Evolutionary conservation across 2,797 vertebrate species (phyloP), one percentile per base, ranked within the genome.

Genomic region (Peromyscus aztecus): DNA sequence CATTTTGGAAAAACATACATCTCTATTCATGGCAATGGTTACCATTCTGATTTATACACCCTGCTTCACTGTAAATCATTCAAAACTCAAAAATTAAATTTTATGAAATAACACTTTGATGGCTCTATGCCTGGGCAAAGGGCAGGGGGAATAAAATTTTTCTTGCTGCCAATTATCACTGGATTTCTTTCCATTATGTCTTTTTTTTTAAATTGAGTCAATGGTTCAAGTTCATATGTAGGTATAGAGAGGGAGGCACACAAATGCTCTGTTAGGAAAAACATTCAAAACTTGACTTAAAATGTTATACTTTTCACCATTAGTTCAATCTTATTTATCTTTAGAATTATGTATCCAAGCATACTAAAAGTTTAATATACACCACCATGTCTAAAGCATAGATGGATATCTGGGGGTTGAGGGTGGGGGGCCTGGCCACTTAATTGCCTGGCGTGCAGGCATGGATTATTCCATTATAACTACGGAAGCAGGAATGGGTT

Each of bases 1-100:
- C 99, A 98, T 99, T 99, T 99, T 99, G 98, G 98, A 99, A 99
- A 99, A 99, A 99, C 99, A 99, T 99, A 99, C 99, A 99, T 99
- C 99, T 98, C 99, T 99, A 99, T 99, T 99, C 99, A 99, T 99
- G 99, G 99, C 98, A 98, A 96, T 98, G 98, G 99, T 99, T 99
- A 98, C 98, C 98, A 98, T 99, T 99, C 98, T 99, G 99, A 99
- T 99, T 99, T 99, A 98, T 99, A 99, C 98, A 99, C 98, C 98
- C 98, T 98, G 96, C 97, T 98, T 93, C 80, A 80, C 98, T 98
- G 97, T 99, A 99, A 99, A 99, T 99, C 98, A 98, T 98, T 98
- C 98, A 98, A 98, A 99, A 99, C 98, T 97, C 98, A 98, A 98
- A 98, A 98, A 98, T 98, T 98, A 98, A 98, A 98, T 98, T 98